A percentile compares a stretch with the other conserved stretches of the same genome.
phyloP scores from a whole-genome alignment of 2,113 vertebrate genomes.

The Narcine bancroftii region DNA sequence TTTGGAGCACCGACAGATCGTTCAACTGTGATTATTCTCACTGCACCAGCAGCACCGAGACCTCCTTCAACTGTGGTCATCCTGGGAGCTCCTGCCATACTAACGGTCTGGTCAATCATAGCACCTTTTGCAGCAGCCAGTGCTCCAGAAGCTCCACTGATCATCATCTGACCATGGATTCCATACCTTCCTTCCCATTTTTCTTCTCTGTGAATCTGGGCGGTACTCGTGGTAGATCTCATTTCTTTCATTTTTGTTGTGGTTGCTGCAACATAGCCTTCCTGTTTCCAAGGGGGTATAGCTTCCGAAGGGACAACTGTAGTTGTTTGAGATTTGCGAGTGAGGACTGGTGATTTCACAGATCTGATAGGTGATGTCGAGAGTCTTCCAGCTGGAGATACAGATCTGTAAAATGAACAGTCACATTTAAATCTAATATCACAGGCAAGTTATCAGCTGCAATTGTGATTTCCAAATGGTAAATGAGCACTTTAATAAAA shows the following conservation, averaged over 20 bases:
- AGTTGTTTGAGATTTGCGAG: conserved; percentile 58
- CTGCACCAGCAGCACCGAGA: neutral
- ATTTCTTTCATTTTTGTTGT: conserved; percentile 66
- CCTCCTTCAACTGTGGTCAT: neutral
- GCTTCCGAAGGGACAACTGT: conserved; percentile 60
- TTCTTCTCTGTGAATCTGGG: conserved; percentile 69
- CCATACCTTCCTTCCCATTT: conserved; percentile 67
- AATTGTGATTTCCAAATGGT: neutral
- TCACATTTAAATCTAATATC: neutral
- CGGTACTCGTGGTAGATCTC: conserved; percentile 55
- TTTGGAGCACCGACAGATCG: neutral
- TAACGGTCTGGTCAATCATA: neutral
- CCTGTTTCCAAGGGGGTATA: conserved; percentile 89
- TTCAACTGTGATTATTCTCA: neutral
- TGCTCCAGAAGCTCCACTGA: conserved; percentile 47
- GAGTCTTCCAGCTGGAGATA: conserved; percentile 77
- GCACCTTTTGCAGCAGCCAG: conserved; percentile 9
- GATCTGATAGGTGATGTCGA: conserved; percentile 82
- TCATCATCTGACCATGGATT: conserved; percentile 60
- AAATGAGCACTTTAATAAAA: neutral
- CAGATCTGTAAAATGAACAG: conserved; percentile 56
- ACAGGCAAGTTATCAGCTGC: neutral
- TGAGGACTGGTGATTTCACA: conserved; percentile 77
- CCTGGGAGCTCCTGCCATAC: neutral
- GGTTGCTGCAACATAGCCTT: conserved; percentile 54